A percentile compares a stretch with the other conserved stretches of the same genome.
Conservation (phyloP, 30 jellyfish, hydroid and myxozoan genomes). For the Mastigias papua region DNA sequence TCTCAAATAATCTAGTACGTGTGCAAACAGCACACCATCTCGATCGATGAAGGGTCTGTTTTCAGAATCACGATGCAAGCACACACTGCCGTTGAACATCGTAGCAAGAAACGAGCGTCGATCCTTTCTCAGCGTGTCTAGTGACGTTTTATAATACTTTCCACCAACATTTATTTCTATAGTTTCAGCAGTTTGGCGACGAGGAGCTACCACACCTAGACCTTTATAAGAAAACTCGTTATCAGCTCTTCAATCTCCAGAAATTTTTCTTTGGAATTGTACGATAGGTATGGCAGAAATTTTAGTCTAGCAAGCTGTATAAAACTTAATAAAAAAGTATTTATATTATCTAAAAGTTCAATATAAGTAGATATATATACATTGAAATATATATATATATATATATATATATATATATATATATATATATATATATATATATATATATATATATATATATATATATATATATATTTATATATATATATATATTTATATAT, state of each 20-base stretch:
- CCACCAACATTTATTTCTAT: slow-evolving; percentile 73
- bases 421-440: no score
- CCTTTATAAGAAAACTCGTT: neutral
- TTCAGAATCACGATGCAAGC: slow-evolving; percentile 30
- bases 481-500: no score
- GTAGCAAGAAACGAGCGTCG: slow-evolving; percentile 59
- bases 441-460: no score
- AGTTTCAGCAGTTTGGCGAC: neutral
- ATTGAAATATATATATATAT: no score
- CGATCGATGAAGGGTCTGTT: slow-evolving; percentile 60
- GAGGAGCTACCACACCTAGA: neutral
- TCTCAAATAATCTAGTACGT: slow-evolving; percentile 58
- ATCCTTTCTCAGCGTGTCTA: slow-evolving; percentile 43
- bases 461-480: no score
- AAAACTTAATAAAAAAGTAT: no score
- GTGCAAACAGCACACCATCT: slow-evolving; percentile 57
- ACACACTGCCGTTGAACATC: slow-evolving; percentile 68
- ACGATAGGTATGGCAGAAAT: no score
- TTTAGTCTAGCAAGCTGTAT: no score
- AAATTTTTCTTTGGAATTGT: no score
- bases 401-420: no score
- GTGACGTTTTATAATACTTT: slow-evolving; percentile 39
- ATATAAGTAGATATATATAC: no score
- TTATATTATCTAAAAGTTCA: no score
- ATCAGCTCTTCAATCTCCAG: neutral